A percentile compares a stretch with the other conserved stretches of the same genome.
Conservation (phyloP, 2,888 invertebrate species). For the Leucoma salicis region DNA sequence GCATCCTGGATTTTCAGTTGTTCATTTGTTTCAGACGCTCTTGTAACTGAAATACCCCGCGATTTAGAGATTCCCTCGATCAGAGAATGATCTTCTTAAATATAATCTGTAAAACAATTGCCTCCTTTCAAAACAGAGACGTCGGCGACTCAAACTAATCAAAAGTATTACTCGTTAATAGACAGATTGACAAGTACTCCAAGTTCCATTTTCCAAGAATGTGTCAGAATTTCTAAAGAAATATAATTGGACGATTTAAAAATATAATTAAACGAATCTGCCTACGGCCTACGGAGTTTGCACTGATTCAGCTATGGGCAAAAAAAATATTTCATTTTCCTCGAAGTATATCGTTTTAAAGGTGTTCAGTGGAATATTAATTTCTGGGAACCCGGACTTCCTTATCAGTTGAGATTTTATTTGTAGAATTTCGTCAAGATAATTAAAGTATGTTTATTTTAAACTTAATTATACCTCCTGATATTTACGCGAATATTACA, state of each 20-base stretch:
- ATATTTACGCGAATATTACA: too few species aligned
- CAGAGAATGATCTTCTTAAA: background rate
- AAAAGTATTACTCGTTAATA: slow-evolving; percentile 27
- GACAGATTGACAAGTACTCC: slow-evolving; percentile 25
- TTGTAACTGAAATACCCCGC: too few species aligned
- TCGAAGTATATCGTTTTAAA: slow-evolving; percentile 6
- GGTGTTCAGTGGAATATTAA: slow-evolving; percentile 2
- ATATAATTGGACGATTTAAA: slow-evolving; percentile 22
- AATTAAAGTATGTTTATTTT: background rate
- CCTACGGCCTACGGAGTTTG: slow-evolving; percentile 9
- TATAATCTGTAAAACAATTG: too few species aligned
- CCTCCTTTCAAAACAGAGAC: background rate
- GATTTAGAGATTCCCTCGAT: too few species aligned
- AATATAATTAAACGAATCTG: slow-evolving; percentile 22
- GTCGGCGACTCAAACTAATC: slow-evolving; percentile 23
- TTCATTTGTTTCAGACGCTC: too few species aligned
- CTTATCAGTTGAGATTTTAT: slow-evolving; percentile 1
- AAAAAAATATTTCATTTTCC: slow-evolving; percentile 13
- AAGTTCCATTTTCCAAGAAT: slow-evolving; percentile 16
- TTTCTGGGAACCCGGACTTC: slow-evolving; percentile 1
- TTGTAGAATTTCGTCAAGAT: background rate
- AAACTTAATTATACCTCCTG: too few species aligned
- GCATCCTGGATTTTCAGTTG: too few species aligned
- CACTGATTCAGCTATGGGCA: slow-evolving; percentile 8
- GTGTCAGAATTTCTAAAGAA: slow-evolving; percentile 11